Base-by-base conservation (phyloP, 2,113 vertebrate species). In the human region DNA sequence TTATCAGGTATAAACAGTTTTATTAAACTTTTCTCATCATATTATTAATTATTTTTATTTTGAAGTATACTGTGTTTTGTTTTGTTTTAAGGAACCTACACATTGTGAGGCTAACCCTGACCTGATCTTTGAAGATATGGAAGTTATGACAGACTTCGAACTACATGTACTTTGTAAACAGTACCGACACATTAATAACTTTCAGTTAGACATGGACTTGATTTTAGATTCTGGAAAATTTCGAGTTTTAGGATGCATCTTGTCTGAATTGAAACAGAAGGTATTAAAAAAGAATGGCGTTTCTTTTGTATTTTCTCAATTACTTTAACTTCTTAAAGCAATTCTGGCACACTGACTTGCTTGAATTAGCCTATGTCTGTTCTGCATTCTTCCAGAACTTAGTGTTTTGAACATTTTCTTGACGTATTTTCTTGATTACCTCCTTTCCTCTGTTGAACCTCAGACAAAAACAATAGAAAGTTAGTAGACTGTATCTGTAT, bases 121-220 rank as follows among this genome's bases (percentile, higher is more conserved):
- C 95, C 98, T 99, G 87, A 99, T 99, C 97, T 99, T 99, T 96
- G 99, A 99, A 98, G 99, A 99, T 98, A 99, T 99, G 99, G 99
- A 99, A 94, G 99, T 99, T 90, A 99, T 99, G 99, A 99, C 99
- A 79, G 99, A 99, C 98, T 99, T 99, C 98, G 99, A 99, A 96
- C 98, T 99, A 82, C 99, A 99, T 97, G 98, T 98, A 73, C 99
- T 99, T 93, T 99, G 99, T 97, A 99, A 99, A 98, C 99, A 99
- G 72, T 99, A 99, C 98, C 97, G 98, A 50, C 99, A 99, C 68
- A 98, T 99, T 96, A 93, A 92, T 94, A 98, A 98, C 45, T 99
- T 99, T 98, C 99, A 98, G 88, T 99, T 99, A 96, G 98, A 99
- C 66, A 99, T 97, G 76, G 96, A 99, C 43, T 96, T 99, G 64